These are phyloP conservation scores for Meta bourneti DNA, from an alignment of 2,888 invertebrate genomes.

Conservation along the genomic window DNA sequence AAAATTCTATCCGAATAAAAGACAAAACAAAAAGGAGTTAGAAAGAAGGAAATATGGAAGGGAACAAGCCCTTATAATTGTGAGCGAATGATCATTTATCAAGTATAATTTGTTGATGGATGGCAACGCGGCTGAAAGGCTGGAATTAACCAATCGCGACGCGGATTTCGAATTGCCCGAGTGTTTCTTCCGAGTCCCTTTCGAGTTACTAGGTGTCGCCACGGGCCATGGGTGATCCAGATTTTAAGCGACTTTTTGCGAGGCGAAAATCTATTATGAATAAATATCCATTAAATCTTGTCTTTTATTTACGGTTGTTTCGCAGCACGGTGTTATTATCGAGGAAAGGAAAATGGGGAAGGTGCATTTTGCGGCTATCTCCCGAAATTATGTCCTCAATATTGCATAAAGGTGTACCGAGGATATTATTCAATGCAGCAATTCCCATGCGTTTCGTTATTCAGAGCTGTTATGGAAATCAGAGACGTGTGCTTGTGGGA, in stretches of 20 bases:
- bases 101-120: conserved; percentile 75
- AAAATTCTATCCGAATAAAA: conserved; percentile 1
- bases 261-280: conserved; percentile 38
- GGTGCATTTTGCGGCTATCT: background rate
- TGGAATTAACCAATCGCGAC: conserved; percentile 62
- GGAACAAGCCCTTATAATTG: conserved; percentile 60
- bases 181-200: conserved; percentile 43
- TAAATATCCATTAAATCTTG: conserved; percentile 4
- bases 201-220: conserved; percentile 71
- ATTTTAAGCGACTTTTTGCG: conserved; percentile 1
- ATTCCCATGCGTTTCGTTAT: background rate
- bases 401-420: too few species aligned
- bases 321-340: background rate
- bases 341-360: background rate
- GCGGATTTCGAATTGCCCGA: conserved; percentile 32
- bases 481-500: too few species aligned
- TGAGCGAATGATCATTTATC: conserved; percentile 69
- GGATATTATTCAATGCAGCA: too few species aligned
- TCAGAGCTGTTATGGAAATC: background rate
- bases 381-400: background rate
- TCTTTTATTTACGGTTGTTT: background rate
- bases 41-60: background rate
- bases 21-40: conserved; percentile 12
- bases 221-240: conserved; percentile 62
- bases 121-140: conserved; percentile 68